Evolutionary conservation across 2,797 vertebrate genomes (phyloP), one percentile per base, ranked within the genome.

Genomic region (Dendrocincla fuliginosa): DNA sequence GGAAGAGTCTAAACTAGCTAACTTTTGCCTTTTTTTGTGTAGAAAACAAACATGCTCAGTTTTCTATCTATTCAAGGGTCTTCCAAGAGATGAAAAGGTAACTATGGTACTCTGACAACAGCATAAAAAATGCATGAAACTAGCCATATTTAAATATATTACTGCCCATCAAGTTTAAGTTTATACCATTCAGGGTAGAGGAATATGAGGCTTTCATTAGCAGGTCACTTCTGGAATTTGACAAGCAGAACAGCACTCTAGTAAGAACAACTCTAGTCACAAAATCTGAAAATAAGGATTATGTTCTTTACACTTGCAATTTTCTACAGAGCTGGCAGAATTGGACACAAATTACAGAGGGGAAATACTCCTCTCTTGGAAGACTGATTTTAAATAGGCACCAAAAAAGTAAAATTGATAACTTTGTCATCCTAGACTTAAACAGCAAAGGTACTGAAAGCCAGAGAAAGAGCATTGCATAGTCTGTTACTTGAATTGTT

Each of bases 1-100:
- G 24, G 39, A 70, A 75, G 32, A 80, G 9, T 63, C 46, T 79
- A 41, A 84, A 42, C 15, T 22, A 75, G 27, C 17, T 17, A 67
- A 49, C 7, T 67, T 4, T 11, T 56, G 23, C n/a, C 12, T 6
- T 60, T 75, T n/a, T 79, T 32, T 20, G 25, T 17, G 53, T 24
- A 78, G 20, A 84, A 77, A 67, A 85, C 11, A 12, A 89, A 79
- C 6, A 11, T 3, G 7, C 3, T 1, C 0, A 0, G 13, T 32
- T 37, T 83, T 39, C 24, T 44, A 3, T 10, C 59, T 71, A 16
- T 41, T 64, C 17, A 41, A 30, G 23, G 11, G 28, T 70, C 37
- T 83, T 74, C 18, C 25, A 77, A 64, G 49, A 80, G 10, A 57
- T 30, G 6, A 78, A 37, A 91, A 41, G 13, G 11, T 50, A 87